A percentile compares a stretch with the other conserved stretches of the same genome.
Conservation (phyloP, 2,888 invertebrate species). For the Drosophila lutescens region DNA sequence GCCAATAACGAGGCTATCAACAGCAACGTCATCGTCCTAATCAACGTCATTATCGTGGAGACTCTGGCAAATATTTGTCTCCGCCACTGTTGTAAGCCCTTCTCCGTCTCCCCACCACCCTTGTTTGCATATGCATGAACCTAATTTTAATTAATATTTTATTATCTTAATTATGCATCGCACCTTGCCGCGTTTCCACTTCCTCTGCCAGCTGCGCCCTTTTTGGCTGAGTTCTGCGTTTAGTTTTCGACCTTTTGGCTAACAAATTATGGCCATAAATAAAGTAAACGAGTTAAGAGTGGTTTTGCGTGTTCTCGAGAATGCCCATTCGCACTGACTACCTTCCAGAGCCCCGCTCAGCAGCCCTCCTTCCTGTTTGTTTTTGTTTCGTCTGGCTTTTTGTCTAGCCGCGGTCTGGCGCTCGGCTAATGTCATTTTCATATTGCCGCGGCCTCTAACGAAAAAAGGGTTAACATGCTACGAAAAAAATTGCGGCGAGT, state of each 20-base stretch:
- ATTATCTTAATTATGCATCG: slow-evolving; percentile 84
- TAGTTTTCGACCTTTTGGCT: slow-evolving; percentile 79
- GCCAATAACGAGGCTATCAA: slow-evolving; percentile 77
- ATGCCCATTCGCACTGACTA: slow-evolving; percentile 37
- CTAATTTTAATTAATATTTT: slow-evolving; percentile 83
- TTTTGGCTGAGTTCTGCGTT: slow-evolving; percentile 44
- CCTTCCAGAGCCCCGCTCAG: slow-evolving; percentile 3
- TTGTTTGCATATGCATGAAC: slow-evolving; percentile 75
- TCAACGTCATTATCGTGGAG: slow-evolving; percentile 59
- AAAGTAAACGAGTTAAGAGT: slow-evolving; percentile 81
- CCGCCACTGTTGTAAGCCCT: slow-evolving; percentile 4
- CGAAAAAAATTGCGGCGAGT: slow-evolving; percentile 56
- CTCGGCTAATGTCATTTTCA: slow-evolving; percentile 75
- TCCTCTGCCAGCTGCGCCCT: slow-evolving; percentile 43
- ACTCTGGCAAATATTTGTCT: slow-evolving; percentile 68
- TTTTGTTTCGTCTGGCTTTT: slow-evolving; percentile 21
- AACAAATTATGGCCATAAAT: slow-evolving; percentile 83
- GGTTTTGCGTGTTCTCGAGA: slow-evolving; percentile 67
- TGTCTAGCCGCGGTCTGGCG: slow-evolving; percentile 70
- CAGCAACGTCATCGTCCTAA: slow-evolving; percentile 60
- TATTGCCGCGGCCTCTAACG: slow-evolving; percentile 41
- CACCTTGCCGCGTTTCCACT: slow-evolving; percentile 61
- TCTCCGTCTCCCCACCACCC: not conserved
- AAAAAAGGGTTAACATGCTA: slow-evolving; percentile 61
- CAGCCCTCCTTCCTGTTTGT: slow-evolving; percentile 17